A percentile compares a stretch with the other conserved stretches of the same genome.
phyloP scores from a whole-genome alignment of 2,113 vertebrate genomes.

The Rhinolophus sinicus region DNA sequence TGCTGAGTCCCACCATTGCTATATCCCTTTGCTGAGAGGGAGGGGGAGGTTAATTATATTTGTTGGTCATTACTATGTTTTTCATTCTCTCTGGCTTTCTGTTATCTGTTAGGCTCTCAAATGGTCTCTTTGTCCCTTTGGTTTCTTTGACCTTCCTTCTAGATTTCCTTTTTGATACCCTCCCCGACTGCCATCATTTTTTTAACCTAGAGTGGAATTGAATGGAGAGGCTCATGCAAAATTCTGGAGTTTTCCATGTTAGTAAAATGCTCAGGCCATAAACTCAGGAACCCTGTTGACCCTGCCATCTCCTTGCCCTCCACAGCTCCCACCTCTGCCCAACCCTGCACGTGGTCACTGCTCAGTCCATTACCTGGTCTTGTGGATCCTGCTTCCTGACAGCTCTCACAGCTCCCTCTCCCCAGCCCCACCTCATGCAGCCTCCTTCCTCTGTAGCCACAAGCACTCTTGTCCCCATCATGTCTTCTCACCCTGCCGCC shows the following conservation, averaged over 20 bases:
- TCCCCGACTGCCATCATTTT: too few relatives aligned
- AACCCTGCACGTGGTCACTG: accelerated
- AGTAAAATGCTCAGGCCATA: neutral
- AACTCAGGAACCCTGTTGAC: neutral
- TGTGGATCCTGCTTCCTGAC: neutral
- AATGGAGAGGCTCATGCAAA: neutral
- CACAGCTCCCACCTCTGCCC: accelerated
- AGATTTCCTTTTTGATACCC: neutral
- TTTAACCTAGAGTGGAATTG: neutral
- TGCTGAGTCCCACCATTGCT: accelerated
- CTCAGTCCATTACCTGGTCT: accelerated
- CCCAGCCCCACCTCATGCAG: accelerated
- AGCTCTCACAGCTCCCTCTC: neutral
- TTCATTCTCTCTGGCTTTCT: neutral
- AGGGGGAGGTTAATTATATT: neutral
- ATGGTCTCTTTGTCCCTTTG: neutral
- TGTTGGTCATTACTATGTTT: neutral
- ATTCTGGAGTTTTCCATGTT: neutral
- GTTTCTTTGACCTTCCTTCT: neutral
- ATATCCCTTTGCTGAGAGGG: neutral
- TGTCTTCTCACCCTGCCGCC: neutral
- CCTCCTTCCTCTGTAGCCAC: neutral
- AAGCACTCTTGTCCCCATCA: neutral
- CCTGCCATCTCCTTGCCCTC: too few relatives aligned
- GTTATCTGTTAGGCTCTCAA: neutral